Evolutionary conservation across 2,797 vertebrate species (phyloP), one percentile per base, ranked within the genome.

Genomic region (Diceros bicornis): DNA sequence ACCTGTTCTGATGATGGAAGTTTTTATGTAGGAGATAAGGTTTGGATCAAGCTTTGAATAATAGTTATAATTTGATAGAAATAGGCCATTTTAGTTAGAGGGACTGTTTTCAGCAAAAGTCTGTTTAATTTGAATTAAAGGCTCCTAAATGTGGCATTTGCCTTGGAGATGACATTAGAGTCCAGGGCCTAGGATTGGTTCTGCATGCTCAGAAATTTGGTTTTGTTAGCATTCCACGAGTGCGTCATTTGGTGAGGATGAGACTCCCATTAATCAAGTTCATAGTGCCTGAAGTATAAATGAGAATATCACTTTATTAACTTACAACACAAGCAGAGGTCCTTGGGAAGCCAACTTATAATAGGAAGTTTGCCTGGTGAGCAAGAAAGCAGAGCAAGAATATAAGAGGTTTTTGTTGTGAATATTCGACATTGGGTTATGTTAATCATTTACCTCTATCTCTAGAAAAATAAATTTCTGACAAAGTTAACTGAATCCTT

Each of bases 221-320:
- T 71, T 92, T 89, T 92, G 81, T 91, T 77, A 88, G 71, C 29
- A 61, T 84, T 88, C 83, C 47, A 81, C 95, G 57, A 81, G 29
- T 27, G 12, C 17, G 72, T 94, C 85, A 89, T 3, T 72, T 88
- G 82, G 25, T 44, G 8, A 61, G 64, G 32, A 82, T 50, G 18
- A 88, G 62, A 85, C 9, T 83, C 71, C 68, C 25, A 29, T 93
- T 91, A 81, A 84, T 89, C 82, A 94, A 91, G 61, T 69, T 92
- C 61, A 17, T 18, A 57, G 77, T 94, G 21, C 82, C 21, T 37
- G 10, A 91, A 85, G 17, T 94, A 59, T 91, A 95, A 88, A 91
- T 77, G 17, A 94, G 11, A 62, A 68, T 85, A 90, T 74, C 32
- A 77, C 11, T 66, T 89, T 95, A 88, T 44, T 97, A 59, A 94